Evolutionary conservation across 2,797 vertebrate genomes (phyloP), one percentile per base, ranked within the genome.

Genomic region (Micropoecilia bifurca): DNA sequence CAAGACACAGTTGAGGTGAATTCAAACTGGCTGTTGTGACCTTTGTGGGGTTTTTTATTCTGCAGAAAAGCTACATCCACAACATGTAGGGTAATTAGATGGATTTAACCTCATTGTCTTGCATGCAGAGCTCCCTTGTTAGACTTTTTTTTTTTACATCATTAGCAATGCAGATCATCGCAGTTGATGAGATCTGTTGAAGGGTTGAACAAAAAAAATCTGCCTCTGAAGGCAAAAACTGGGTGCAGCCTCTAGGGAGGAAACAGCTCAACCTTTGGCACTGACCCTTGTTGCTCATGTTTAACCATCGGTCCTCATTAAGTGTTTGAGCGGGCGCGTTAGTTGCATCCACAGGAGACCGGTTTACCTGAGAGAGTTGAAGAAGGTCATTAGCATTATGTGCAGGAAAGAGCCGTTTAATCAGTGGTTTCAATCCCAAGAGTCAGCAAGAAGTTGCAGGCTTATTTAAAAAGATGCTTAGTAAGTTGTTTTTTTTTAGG

Each of bases 121-220:
- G 71, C 25, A 1, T 78, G 2, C 57, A 7, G 2, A 41, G 45
- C 79, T 25, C 73, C 59, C 74, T 45, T 57, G 68, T 81, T 78
- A 72, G 16, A 3, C 20, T 36, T 20, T 39, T 45, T 75, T 33
- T 33, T 33, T 33, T 1, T 1, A 55, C 78, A 74, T 28, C 80
- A 93, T 94, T 93, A 78, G 89, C 88, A 92, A 91, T 94, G 89
- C 92, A 93, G 88, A 94, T 93, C 20, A 25, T 63, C 84, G 80
- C 87, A 79, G 88, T 68, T 80, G 85, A 90, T 75, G 72, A 30
- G 33, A 59, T 71, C 81, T 71, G 74, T 82, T 80, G 25, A 73
- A 33, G 76, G 57, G 73, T 28, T 61, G 45, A 6, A 77, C n/a
- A 36, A 25, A 74, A 79, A 33, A 14, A 33, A 88, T 92, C 73